These are phyloP conservation scores for Hirtodrosophila alboralis DNA, from an alignment of 2,888 invertebrate genomes.

Conservation along the genomic window DNA sequence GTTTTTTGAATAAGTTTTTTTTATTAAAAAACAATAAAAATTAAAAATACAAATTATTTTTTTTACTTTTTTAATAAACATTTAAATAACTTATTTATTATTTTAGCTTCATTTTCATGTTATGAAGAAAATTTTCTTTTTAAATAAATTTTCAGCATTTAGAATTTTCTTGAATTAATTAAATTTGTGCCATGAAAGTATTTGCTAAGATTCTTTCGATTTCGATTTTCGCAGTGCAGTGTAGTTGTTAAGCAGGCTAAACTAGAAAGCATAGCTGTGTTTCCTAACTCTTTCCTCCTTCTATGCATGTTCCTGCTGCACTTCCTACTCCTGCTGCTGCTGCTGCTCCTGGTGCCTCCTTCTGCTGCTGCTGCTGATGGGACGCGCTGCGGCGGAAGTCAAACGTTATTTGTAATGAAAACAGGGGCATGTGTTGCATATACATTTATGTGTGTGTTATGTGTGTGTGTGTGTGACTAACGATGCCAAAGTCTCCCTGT, in stretches of 20 bases:
- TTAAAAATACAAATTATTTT: no score
- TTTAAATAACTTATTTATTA: no score
- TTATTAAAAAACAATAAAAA: no score
- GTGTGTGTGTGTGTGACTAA: slow-evolving; percentile 41
- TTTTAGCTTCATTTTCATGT: no score
- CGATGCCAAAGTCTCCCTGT: slow-evolving; percentile 52
- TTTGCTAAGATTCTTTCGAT: no score
- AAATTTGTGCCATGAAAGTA: no score
- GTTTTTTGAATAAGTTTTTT: no score
- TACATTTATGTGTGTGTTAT: slow-evolving; percentile 13
- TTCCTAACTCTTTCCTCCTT: slow-evolving; percentile 16
- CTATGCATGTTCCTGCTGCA: slow-evolving; percentile 8
- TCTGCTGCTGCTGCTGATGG: slow-evolving; percentile 29
- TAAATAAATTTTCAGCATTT: no score
- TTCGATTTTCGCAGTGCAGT: slow-evolving; percentile 9
- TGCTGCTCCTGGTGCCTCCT: slow-evolving; percentile 7
- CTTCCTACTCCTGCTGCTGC: slow-evolving; percentile 3
- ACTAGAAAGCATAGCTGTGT: slow-evolving; percentile 36
- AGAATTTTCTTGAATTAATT: no score
- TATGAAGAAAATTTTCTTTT: no score
- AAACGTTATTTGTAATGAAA: slow-evolving; percentile 81
- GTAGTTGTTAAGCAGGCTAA: slow-evolving; percentile 16
- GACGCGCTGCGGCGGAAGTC: slow-evolving; percentile 74
- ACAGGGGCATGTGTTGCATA: slow-evolving; percentile 75
- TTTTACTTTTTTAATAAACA: no score